Evolutionary conservation across 2,888 invertebrate genomes (phyloP), one percentile per base, ranked within the genome.

Genomic region (Andrena flavipes): DNA sequence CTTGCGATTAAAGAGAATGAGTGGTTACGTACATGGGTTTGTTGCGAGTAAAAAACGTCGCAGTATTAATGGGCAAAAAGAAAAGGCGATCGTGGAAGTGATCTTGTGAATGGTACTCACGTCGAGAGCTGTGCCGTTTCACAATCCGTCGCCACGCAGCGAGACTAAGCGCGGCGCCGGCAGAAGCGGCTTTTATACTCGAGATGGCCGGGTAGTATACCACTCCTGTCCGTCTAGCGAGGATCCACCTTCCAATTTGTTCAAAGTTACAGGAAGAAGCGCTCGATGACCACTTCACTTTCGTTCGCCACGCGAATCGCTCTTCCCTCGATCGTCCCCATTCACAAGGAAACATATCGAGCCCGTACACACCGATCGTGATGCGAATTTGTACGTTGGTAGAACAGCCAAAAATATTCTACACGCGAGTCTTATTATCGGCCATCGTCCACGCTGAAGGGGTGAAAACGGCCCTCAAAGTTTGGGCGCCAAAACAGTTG

Each of bases 131-230:
- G 49, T 78, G 79, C 80, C 76, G 88, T 86, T 89, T 88, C 82
- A 81, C 87, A 89, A 86, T 90, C 85, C 81, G 84, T 82, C 70
- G 87, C 76, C 73, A 42, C 71, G 68, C 84, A 86, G 88, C 81
- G 90, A 90, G 91, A 93, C 93, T 93, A 91, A 92, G 89, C 90
- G 89, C 91, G 92, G 84, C 87, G 89, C 87, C 75, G 75, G 87
- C 87, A 84, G 89, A 84, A 85, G 89, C 89, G 87, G 90, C 92
- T 92, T 93, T 92, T 93, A 93, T 93, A 93, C 87, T 83, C 69
- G 86, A 73, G 83, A 87, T 89, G 80, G 76, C 49, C 68, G 83
- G 83, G 84, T 75, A 67, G 78, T 20, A 67, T 69, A 65, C 81
- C 88, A 88, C 87, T 88, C 85, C 77, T 79, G 73, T 81, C 56